Evolutionary conservation across 2,113 vertebrate species (phyloP).

Genomic region (Girardinichthys multiradiatus): DNA sequence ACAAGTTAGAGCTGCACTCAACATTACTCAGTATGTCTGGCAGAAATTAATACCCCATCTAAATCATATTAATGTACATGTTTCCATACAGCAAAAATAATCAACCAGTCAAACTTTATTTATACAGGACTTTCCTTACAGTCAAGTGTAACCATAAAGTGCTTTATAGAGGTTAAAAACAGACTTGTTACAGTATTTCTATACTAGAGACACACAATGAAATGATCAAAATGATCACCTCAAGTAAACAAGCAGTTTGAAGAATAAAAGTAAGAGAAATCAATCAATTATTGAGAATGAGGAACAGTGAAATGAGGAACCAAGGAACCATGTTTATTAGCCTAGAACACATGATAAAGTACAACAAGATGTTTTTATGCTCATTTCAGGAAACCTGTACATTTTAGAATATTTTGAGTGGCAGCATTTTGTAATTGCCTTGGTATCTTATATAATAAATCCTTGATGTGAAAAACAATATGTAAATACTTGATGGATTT

Average conservation of each 20-base stretch:
- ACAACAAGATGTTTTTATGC: neutral
- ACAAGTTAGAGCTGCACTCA: slow-evolving; percentile 11
- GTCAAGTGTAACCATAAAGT: neutral
- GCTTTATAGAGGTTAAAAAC: neutral
- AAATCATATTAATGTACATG: neutral
- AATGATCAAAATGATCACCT: too few species aligned
- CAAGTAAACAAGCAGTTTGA: neutral
- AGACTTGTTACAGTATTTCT: too few species aligned
- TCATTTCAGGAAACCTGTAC: too few species aligned
- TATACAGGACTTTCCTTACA: neutral
- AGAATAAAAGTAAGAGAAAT: neutral
- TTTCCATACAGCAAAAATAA: neutral
- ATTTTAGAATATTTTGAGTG: too few species aligned
- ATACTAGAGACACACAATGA: neutral
- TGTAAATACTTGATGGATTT: neutral
- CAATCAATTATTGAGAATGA: too few species aligned
- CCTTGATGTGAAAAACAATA: neutral
- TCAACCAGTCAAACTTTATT: neutral
- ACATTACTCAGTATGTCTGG: neutral
- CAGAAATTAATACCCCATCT: neutral
- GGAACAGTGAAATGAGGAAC: neutral
- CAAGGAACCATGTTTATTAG: too few species aligned
- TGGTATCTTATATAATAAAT: neutral
- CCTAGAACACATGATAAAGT: neutral
- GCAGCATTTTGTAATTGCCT: neutral